A percentile compares a stretch with the other conserved stretches of the same genome.
Conservation (phyloP, 2,113 vertebrate genomes). For the Vanacampus margaritifer region DNA sequence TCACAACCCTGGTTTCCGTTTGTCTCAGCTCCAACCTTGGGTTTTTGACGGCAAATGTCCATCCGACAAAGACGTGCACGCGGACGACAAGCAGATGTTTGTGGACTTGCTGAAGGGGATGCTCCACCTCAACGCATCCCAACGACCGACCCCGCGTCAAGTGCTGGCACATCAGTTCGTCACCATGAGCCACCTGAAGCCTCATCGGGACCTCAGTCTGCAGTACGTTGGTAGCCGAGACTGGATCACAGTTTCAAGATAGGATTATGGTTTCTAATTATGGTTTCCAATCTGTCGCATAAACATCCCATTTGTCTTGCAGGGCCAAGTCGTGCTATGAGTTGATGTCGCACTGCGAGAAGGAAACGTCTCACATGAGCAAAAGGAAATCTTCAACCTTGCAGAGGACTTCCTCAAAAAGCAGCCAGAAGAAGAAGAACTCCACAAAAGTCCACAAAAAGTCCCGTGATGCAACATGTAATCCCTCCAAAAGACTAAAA, state of each 20-base stretch:
- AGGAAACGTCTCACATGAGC: not conserved
- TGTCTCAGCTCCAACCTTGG: not conserved
- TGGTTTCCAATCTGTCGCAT: not conserved
- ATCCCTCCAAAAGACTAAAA: constrained; percentile 7
- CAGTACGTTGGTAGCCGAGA: not conserved
- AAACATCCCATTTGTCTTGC: not conserved
- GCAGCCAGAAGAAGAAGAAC: not conserved
- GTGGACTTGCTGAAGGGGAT: constrained; percentile 2
- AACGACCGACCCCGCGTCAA: not conserved
- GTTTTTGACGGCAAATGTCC: not conserved
- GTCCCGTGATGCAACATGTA: not conserved
- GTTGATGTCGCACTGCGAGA: not conserved
- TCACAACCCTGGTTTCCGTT: not conserved
- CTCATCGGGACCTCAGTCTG: not conserved
- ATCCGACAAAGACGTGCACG: not conserved
- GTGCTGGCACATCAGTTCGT: constrained; percentile 1
- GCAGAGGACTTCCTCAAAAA: not conserved
- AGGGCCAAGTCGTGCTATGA: constrained; percentile 1
- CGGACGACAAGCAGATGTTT: constrained; percentile 7
- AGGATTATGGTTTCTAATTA: not conserved
- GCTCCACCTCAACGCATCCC: not conserved
- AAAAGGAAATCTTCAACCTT: constrained; percentile 5
- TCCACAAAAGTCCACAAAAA: not conserved
- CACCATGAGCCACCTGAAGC: constrained; percentile 1
- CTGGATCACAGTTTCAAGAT: not conserved